These are phyloP conservation scores for Gallirallus australis DNA, from an alignment of 2,797 vertebrate genomes.

Conservation along the genomic window DNA sequence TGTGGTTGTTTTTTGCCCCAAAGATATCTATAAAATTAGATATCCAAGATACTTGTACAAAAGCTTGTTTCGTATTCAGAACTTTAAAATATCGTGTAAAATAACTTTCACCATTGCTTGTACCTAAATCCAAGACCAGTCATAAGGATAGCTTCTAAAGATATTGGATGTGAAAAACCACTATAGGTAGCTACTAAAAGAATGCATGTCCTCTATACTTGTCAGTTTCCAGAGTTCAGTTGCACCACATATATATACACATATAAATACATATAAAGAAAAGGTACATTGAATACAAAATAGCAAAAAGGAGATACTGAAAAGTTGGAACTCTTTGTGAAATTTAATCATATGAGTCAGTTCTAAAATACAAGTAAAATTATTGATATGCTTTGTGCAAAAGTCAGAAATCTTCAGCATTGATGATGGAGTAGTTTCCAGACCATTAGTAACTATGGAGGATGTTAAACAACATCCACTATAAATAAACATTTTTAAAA, in stretches of 20 bases:
- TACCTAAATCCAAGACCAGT: not conserved
- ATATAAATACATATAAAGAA: not conserved
- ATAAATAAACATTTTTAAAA: not conserved
- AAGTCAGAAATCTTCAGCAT: not conserved
- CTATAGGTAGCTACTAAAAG: not conserved
- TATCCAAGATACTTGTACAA: not conserved
- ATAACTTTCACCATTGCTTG: not conserved
- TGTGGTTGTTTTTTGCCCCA: not conserved
- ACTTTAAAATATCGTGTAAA: not conserved
- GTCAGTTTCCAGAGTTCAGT: not conserved
- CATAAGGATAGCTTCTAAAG: not conserved
- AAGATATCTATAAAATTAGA: not conserved
- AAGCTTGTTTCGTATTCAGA: not conserved
- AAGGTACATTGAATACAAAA: not conserved
- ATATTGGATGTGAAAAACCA: not conserved
- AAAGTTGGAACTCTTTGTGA: not conserved
- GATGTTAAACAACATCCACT: not conserved
- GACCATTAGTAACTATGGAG: not conserved
- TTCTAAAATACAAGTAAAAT: not conserved
- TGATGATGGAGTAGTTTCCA: not conserved
- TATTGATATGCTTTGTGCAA: not conserved
- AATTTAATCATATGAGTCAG: not conserved
- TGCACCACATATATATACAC: not conserved
- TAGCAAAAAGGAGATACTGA: not conserved
- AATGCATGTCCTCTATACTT: not conserved